phyloP scores from a whole-genome alignment of 2,113 vertebrate species.

The Thinocorus orbignyianus region DNA sequence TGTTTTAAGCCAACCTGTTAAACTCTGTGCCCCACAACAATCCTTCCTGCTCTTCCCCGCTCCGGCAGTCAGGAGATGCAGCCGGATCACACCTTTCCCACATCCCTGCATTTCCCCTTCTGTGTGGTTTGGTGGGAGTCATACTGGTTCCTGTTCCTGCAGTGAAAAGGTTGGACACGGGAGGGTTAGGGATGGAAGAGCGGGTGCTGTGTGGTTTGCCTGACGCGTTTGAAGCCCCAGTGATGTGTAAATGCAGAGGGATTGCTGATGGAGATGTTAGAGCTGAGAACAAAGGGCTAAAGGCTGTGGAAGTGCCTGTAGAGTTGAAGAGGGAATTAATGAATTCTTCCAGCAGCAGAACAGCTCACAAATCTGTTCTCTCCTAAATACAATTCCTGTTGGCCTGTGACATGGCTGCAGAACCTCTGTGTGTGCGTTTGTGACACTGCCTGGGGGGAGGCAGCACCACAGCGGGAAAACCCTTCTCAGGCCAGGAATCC shows the following conservation, averaged over 20 bases:
- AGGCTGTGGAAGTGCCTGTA: neutral
- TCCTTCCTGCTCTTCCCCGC: neutral
- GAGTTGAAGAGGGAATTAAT: neutral
- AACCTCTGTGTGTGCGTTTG: neutral
- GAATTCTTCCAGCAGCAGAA: neutral
- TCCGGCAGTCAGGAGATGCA: neutral
- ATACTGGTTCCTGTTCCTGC: neutral
- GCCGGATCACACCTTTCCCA: neutral
- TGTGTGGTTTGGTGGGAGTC: neutral
- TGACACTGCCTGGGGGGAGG: neutral
- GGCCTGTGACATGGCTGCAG: neutral
- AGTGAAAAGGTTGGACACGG: neutral
- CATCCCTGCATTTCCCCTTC: neutral
- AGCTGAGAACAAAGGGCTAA: neutral
- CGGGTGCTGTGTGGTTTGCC: neutral
- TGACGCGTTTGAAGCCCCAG: neutral
- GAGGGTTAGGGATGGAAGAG: neutral
- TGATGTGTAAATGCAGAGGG: neutral
- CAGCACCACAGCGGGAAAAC: neutral
- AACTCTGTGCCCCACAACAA: neutral
- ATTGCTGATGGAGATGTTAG: neutral
- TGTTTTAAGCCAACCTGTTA: neutral
- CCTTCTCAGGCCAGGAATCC: neutral
- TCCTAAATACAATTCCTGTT: neutral
- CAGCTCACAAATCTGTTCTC: neutral